Base-by-base conservation (phyloP, 2,888 invertebrate species). In the Nomada ruficornis region DNA sequence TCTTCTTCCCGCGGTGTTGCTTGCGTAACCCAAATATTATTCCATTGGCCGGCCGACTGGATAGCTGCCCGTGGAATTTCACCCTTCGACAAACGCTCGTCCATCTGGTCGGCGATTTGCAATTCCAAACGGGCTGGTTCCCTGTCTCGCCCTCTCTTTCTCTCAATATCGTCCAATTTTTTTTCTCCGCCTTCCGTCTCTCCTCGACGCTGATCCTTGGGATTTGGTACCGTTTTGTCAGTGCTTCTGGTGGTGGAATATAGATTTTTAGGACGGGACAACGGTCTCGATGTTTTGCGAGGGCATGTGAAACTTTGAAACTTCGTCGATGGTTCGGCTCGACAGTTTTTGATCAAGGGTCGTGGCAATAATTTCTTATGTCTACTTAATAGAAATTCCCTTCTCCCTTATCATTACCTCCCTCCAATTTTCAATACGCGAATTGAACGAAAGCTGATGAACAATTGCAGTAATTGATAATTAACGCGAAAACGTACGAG, bases 101-200 rank as follows among this genome's bases (percentile, higher is more conserved):
- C 88, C 90, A 90, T 90, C 89, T 89, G 89, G 90, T 67, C 83
- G 82, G 36, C 82, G 83, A 91, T 91, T 90, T 91, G 89, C 90
- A 90, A 90, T 90, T 90, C 90, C 85, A 70, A 90, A 77, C 86
- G 84, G 72, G 50, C 62, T 80, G 55, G 55, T 80, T 76, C 77
- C 9, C 15, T 36, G 36, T 29, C 26, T 57, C 5, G 52, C 18
- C 26, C 26, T 15, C 42, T 18, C 63, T 23, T 65, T 60, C 59
- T 79, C 36, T 36, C 36, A 36, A 36, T 36, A 36, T 36, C 36
- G 50, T 65, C 72, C 64, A 20, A 26, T n/a, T 11, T 69, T 78
- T 76, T 75, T 80, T 80, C 60, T 42, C 65, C 80, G 57, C 57
- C 55, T 68, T 63, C 69, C 57, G 42, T n/a, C 23, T 44, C 47